Evolutionary conservation across 2,113 vertebrate species (phyloP).

Genomic region (Podocnemis expansa): DNA sequence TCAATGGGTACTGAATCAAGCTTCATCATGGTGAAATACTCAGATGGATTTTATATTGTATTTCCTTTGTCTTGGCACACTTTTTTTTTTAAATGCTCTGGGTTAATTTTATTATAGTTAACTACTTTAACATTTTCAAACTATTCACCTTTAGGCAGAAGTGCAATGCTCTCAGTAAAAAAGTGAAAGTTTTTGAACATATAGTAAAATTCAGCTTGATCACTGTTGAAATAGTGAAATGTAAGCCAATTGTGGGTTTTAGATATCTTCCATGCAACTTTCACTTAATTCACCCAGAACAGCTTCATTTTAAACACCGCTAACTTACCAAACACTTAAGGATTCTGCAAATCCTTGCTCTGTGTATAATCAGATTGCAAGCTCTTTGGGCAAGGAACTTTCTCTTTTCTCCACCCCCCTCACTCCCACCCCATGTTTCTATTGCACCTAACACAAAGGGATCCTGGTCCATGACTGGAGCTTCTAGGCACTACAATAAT

Average conservation of each 20-base stretch:
- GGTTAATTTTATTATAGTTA: no score
- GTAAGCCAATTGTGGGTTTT: neutral
- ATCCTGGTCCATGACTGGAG: neutral
- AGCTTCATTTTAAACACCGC: neutral
- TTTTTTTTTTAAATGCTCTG: no score
- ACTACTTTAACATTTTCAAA: neutral
- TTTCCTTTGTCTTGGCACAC: neutral
- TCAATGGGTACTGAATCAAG: neutral
- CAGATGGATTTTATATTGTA: neutral
- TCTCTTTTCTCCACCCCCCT: no score
- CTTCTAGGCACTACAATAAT: neutral
- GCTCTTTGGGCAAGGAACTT: no score
- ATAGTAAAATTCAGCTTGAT: neutral
- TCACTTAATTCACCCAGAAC: neutral
- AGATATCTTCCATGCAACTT: neutral
- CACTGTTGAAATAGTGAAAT: neutral
- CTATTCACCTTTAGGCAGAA: neutral
- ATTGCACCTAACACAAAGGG: neutral
- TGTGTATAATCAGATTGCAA: no score
- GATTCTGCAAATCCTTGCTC: no score
- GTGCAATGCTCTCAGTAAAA: neutral
- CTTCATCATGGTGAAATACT: neutral
- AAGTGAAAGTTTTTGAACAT: neutral
- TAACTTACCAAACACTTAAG: neutral
- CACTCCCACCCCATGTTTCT: no score